Evolutionary conservation across 2,113 vertebrate species (phyloP), one percentile per base, ranked within the genome.

Genomic region (Melanostigma gelatinosum): DNA sequence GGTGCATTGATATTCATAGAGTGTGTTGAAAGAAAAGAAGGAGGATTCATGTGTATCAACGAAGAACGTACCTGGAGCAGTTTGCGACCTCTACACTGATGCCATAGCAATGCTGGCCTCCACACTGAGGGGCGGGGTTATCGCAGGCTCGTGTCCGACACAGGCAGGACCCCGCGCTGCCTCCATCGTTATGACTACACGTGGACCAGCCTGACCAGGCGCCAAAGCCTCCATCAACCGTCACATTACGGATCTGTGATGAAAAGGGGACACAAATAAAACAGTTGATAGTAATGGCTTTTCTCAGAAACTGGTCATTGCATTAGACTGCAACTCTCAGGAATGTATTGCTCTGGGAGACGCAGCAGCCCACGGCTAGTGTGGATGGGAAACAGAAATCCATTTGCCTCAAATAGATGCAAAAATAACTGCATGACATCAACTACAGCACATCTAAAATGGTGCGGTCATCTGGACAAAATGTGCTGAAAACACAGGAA

Each of bases 11-110:
- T 46, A 66, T 52, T 12, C 27, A 3, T 20, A 0, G 77, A 71
- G 36, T 1, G 50, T n/a, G 34, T 15, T n/a, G n/a, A 61, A 2
- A 46, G 24, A 62, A 74, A 5, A 34, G n/a, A 36, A 3, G 20
- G 40, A 32, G 29, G 27, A 52, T 58, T 66, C 15, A 60, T 8
- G 2, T 12, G 48, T 3, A 16, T 72, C 24, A 75, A 7, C 10
- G 34, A 36, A 72, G 2, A 3, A n/a, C 46, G 52, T 92, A 99
- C 98, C 98, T 97, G 92, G 98, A 99, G 68, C 98, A 99, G 94
- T 99, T 99, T 80, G 97, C 93, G 18, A 99, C 97, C 90, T 99
- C 97, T 86, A 97, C 93, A 7, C 94, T 96, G 82, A 96, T 96
- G 42, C 98, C 98, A 20, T 96, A 93, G 61, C 98, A 99, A n/a